Base-by-base conservation (phyloP, 2,888 invertebrate genomes). In the Octonoba sinensis region DNA sequence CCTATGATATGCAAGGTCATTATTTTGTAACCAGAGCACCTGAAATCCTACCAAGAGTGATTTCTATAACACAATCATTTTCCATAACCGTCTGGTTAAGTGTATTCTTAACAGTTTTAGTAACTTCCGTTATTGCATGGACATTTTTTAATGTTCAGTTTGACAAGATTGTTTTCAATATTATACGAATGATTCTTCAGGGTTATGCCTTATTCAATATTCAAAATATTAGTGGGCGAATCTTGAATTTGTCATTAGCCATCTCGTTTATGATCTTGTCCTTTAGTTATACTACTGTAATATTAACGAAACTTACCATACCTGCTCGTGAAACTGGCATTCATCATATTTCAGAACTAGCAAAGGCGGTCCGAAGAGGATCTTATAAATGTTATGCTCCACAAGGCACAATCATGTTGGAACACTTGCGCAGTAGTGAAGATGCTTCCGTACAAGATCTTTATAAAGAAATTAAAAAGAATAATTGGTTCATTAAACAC, bases 1-100 rank as follows among this genome's bases (percentile, higher is more conserved):
- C 67, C 12, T 75, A 67, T 16, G 22, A 51, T 1, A 46, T 75
- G 4, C 67, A 75, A 44, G 60, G 69, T n/a, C 67, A 75, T 24
- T 60, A 67, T 8, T 75, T 75, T n/a, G 60, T 47, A 2, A 75
- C 75, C 2, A 60, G 46, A 12, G 36, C 51, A 12, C 67, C 59
- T 3, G 16, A 20, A 2, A 18, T 24, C 0, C 15, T 49, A n/a
- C 49, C 67, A n/a, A 75, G 44, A 18, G 27, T 60, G 2, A 57
- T 27, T 20, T 67, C 65, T 16, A 67, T 60, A 36, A 20, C 60
- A 13, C 46, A 27, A 8, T 67, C 75, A 0, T 75, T 75, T 22
- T 20, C 49, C 1, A 3, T 18, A 20, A 3, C 15, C 3, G 27
- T 75, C 0, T 75, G 75, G 75, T 3, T 67, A 4, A 20, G 44